Percentiles rank a stretch among this genome's conserved stretches.
These are phyloP conservation scores for Merluccius polli DNA, from an alignment of 2,797 vertebrate genomes.

Conservation along the genomic window DNA sequence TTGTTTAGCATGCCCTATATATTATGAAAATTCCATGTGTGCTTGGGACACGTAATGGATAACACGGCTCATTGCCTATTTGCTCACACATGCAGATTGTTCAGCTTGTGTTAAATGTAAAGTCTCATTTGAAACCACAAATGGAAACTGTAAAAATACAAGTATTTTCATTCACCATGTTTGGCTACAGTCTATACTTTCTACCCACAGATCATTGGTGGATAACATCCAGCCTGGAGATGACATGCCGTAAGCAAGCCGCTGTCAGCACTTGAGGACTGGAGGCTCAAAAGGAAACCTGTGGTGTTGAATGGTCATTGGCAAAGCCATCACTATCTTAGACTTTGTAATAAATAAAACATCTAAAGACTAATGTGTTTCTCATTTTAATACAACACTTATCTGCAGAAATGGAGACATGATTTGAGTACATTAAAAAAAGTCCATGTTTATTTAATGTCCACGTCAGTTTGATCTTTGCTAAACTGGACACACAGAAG, in stretches of 20 bases:
- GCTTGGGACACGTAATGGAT: not conserved
- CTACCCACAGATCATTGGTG: conserved; percentile 72
- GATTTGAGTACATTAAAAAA: too few species aligned
- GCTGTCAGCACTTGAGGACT: not conserved
- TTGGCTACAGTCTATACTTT: conserved; percentile 4
- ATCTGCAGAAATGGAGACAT: too few species aligned
- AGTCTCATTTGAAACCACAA: not conserved
- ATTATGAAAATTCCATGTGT: not conserved
- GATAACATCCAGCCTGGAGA: conserved; percentile 82
- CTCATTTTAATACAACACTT: too few species aligned
- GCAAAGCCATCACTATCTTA: not conserved
- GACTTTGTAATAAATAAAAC: not conserved
- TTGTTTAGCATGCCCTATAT: not conserved
- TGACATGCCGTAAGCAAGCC: conserved; percentile 77
- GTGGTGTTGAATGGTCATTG: not conserved
- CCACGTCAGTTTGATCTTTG: too few species aligned
- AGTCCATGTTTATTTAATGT: too few species aligned
- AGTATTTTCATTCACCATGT: not conserved
- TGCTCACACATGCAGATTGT: not conserved
- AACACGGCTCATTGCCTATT: not conserved
- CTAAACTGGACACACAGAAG: not conserved
- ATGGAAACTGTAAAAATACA: not conserved
- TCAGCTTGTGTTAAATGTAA: not conserved
- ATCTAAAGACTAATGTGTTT: not conserved
- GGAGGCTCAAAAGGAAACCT: not conserved